These are phyloP conservation scores for Volucella bombylans DNA, from an alignment of 2,888 invertebrate genomes.

Conservation along the genomic window DNA sequence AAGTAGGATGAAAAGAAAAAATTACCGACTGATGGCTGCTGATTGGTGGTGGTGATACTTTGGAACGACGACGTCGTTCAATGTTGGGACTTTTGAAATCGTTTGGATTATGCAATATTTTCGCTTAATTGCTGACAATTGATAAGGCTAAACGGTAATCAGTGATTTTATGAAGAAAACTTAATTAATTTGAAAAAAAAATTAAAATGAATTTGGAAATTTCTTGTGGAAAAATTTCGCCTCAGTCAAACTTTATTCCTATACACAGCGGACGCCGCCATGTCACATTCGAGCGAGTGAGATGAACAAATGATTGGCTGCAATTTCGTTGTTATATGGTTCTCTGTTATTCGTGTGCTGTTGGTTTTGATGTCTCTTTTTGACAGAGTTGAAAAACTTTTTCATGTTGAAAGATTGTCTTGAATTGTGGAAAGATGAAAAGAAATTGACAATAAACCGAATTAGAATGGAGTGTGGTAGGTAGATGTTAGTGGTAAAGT, in stretches of 20 bases:
- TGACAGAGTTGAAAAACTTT: conserved; percentile 31
- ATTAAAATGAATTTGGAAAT: conserved; percentile 60
- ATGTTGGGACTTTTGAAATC: conserved; percentile 58
- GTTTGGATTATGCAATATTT: conserved; percentile 66
- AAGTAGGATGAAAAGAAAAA: conserved; percentile 73
- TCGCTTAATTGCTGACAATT: conserved; percentile 23
- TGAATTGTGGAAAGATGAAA: neutral
- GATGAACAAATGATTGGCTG: conserved; percentile 52
- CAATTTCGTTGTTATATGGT: conserved; percentile 12
- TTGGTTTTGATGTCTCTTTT: conserved; percentile 22
- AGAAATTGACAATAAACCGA: conserved; percentile 32
- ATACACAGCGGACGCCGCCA: conserved; percentile 73
- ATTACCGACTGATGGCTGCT: conserved; percentile 74
- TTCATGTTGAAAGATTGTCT: conserved; percentile 35
- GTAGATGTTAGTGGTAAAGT: neutral
- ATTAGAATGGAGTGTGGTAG: conserved; percentile 36
- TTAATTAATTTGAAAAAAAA: conserved; percentile 67
- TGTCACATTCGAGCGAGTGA: conserved; percentile 71
- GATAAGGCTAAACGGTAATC: conserved; percentile 14
- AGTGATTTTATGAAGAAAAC: conserved; percentile 50
- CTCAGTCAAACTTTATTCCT: conserved; percentile 69
- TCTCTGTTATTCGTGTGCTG: conserved; percentile 26
- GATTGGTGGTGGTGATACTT: conserved; percentile 69
- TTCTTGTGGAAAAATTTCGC: conserved; percentile 69
- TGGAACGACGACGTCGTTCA: conserved; percentile 66